Conservation (phyloP, 23 tunicate species). For the Diplosoma virens region DNA sequence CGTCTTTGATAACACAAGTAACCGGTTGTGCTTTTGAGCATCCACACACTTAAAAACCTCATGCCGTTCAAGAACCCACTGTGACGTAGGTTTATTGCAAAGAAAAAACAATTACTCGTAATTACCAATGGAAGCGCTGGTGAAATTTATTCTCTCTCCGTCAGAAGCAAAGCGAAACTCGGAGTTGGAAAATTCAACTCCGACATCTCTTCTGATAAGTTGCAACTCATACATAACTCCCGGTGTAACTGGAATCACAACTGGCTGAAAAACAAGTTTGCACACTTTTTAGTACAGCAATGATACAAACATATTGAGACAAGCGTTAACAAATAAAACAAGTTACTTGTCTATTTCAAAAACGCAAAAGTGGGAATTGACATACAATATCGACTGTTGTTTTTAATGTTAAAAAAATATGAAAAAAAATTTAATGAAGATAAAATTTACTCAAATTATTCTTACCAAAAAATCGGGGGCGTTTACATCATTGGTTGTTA, state of each 20-base stretch:
- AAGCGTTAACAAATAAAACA: too few relatives aligned
- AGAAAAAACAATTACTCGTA: not conserved
- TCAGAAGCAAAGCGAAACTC: not conserved
- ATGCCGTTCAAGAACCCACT: too few relatives aligned
- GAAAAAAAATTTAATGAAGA: not conserved
- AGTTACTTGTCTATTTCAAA: too few relatives aligned
- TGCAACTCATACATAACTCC: not conserved
- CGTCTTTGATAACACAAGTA: too few relatives aligned
- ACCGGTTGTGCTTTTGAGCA: too few relatives aligned
- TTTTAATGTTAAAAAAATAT: not conserved
- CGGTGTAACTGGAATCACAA: not conserved
- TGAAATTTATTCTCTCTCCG: not conserved
- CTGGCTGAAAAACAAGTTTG: not conserved
- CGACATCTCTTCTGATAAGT: not conserved
- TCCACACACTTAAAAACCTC: too few relatives aligned
- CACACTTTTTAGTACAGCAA: too few relatives aligned
- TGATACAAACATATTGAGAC: too few relatives aligned
- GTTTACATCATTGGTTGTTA: not conserved
- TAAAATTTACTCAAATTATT: not conserved
- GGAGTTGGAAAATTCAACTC: not conserved
- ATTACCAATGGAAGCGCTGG: constrained; percentile 1
- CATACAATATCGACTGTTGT: too few relatives aligned
- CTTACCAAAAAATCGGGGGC: not conserved
- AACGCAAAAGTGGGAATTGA: too few relatives aligned
- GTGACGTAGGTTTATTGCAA: too few relatives aligned